Conservation (phyloP, 2,797 vertebrate species). For the Phrynocephalus vlangalii region DNA sequence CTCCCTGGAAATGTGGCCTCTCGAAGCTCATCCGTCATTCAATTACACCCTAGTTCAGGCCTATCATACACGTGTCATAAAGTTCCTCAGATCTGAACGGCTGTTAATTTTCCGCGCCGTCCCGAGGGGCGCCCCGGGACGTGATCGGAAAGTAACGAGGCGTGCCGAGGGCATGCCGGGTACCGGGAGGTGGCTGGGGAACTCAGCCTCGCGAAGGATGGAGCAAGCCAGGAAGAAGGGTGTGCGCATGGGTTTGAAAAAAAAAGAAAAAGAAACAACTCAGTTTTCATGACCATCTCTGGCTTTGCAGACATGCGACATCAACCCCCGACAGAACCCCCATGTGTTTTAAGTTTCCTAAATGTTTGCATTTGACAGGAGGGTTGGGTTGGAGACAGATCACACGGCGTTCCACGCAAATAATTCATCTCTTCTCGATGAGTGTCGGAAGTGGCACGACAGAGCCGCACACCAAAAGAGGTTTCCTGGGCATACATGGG, state of each 20-base stretch:
- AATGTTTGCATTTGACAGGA: background rate
- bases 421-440: too few species aligned
- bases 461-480: too few species aligned
- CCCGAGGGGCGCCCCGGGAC: conserved; percentile 75
- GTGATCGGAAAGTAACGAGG: conserved; percentile 73
- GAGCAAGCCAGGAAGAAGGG: background rate
- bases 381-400: background rate
- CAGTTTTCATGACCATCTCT: background rate
- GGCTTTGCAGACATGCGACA: background rate
- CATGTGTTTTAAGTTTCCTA: background rate
- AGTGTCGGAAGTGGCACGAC: too few species aligned
- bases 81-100: conserved; percentile 80
- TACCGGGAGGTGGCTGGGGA: conserved; percentile 22
- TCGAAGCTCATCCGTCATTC: conserved; percentile 82
- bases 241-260: background rate
- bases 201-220: background rate
- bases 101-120: conserved; percentile 80
- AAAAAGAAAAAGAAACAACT: too few species aligned
- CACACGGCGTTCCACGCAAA: too few species aligned
- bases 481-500: too few species aligned
- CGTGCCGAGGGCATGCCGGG: conserved; percentile 72
- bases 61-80: conserved; percentile 82
- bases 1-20: conserved; percentile 81
- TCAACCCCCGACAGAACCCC: background rate
- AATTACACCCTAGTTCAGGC: conserved; percentile 79